Base-by-base conservation (phyloP, 1,140 invertebrate species). In the Heliconius melpomene region DNA sequence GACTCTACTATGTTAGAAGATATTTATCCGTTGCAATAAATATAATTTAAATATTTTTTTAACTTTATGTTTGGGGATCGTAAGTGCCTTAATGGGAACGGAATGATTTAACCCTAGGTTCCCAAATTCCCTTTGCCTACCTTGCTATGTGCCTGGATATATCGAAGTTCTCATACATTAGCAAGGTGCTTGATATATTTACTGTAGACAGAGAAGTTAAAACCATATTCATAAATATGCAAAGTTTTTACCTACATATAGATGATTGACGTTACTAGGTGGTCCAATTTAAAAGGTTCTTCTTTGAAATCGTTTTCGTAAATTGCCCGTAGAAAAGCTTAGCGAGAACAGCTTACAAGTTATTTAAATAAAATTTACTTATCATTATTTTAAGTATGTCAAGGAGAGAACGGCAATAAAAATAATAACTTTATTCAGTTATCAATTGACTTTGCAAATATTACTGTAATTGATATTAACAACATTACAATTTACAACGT, bases 301-400 rank as follows among this genome's bases (percentile, higher is more conserved):
- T 66, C 60, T n/a, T 26, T 66, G 26, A 26, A 29, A 26, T 5
- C 60, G 60, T 66, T 66, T 66, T 66, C 26, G 60, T 66, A 66
- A 66, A 66, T 66, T 66, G 60, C 26, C 26, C 3, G 11, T 29
- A 29, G 23, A 3, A 23, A 66, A 66, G 20, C 7, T 66, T 66
- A 66, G 23, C 26, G 13, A 26, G 6, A 66, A 66, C 9, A 13
- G 29, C 60, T 29, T n/a, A 29, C 23, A 66, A 29, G 11, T 66
- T 66, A 66, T 66, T 66, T 66, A 66, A 29, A 66, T 29, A 66
- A 66, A 29, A 66, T 66, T 66, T 66, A 29, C 23, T 66, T 66
- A 66, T 66, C 23, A 29, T 66, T 66, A 66, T 66, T 66, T 60
- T 9, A 66, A 26, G 60, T 66, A 66, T 66, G 60, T 66, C 60